Conservation (phyloP, 2,113 vertebrate genomes). For the Mus spicilegus region DNA sequence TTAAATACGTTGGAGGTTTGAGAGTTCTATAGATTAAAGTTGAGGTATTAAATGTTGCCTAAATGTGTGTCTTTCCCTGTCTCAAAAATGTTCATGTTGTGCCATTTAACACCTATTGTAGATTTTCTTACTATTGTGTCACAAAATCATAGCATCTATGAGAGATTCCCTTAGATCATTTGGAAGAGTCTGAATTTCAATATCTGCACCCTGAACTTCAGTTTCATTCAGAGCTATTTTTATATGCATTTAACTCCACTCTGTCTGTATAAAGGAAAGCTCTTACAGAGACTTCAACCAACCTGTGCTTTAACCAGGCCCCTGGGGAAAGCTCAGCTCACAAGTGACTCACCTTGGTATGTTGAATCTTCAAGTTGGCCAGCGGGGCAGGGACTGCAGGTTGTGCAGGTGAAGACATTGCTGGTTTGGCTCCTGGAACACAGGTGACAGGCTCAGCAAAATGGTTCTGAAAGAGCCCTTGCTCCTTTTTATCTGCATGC, state of each 20-base stretch:
- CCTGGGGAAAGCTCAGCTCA: conserved; percentile 49
- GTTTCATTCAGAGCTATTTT: background rate
- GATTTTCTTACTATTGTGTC: background rate
- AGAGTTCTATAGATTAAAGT: background rate
- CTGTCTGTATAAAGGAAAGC: background rate
- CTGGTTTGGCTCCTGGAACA: conserved; percentile 84
- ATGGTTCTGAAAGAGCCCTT: conserved; percentile 85
- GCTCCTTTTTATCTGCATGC: conserved; percentile 85
- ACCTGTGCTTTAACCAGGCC: conserved; percentile 42
- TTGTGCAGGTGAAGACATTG: conserved; percentile 80
- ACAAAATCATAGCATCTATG: background rate
- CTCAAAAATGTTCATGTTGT: background rate
- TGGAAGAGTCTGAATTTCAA: background rate
- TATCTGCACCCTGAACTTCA: background rate
- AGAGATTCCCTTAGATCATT: background rate
- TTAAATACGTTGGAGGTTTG: background rate
- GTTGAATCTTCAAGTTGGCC: conserved; percentile 87
- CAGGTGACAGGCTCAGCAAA: conserved; percentile 82
- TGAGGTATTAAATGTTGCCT: background rate
- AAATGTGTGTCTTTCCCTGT: too few species aligned
- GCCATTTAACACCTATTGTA: background rate
- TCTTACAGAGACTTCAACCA: conserved; percentile 39
- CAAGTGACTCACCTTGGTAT: conserved; percentile 90
- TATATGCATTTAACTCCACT: background rate
- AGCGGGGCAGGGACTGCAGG: conserved; percentile 87